Evolutionary conservation across 2,797 vertebrate genomes (phyloP), one percentile per base, ranked within the genome.

Genomic region (Myripristis jacobus): DNA sequence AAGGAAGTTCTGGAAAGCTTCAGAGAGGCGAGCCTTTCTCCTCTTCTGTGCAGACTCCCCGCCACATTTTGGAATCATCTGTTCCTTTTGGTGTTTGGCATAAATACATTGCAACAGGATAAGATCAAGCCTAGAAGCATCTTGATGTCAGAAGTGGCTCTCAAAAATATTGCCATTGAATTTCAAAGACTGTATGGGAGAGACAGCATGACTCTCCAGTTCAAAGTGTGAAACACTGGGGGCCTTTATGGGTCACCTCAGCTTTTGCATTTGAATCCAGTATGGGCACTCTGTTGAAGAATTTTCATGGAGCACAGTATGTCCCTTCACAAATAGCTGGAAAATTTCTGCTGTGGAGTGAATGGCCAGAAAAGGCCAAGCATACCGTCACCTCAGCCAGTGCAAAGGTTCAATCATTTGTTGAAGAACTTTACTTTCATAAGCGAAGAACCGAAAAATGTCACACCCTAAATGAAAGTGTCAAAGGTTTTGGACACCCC

Each of bases 261-360:
- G 43, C 62, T 2, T 82, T 82, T 68, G 6, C 48, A 44, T 75
- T 79, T 64, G 47, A 79, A 65, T 72, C 80, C 24, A 72, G 56
- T 69, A 82, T 59, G n/a, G 72, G 80, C 6, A 67, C 52, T 43
- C 62, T 74, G 7, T 29, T 74, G 6, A 58, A 34, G 56, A 77
- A 74, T 68, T 70, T 64, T 75, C 52, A 75, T 70, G 71, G 80
- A 68, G 75, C 66, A 61, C 71, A 71, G 22, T 58, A 71, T 75
- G 56, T 72, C 15, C 54, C 71, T 29, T 65, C 63, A 59, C 61
- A 79, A 63, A 78, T 78, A 63, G 61, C 29, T 25, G 66, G 46
- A 78, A 71, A 44, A 60, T 78, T 71, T 67, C 15, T 78, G 47
- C 75, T 74, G 57, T 58, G 75, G 58, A 67, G 38, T 56, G 66